A percentile compares a stretch with the other conserved stretches of the same genome.
Evolutionary conservation across 1,140 invertebrate genomes (phyloP).

Genomic region (Chlorops oryzae): DNA sequence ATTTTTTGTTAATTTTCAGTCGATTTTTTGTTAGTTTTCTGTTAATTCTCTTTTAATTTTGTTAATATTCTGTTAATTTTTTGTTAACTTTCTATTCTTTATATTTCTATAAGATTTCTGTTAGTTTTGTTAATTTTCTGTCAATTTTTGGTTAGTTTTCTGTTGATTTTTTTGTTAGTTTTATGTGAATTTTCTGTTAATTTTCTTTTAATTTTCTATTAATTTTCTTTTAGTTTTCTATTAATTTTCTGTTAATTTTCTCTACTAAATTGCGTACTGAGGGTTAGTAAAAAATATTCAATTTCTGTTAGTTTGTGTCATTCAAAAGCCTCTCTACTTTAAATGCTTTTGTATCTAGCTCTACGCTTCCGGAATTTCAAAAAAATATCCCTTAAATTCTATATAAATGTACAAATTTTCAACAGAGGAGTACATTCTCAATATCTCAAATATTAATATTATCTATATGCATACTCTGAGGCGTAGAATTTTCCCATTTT

Average conservation of each 20-base stretch:
- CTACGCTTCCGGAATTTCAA: too few species aligned
- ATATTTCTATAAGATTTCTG: not conserved
- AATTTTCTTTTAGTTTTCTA: not conserved
- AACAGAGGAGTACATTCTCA: too few species aligned
- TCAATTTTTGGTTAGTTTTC: slow-evolving; percentile 15
- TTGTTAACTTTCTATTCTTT: slow-evolving; percentile 8
- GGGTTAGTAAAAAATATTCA: too few species aligned
- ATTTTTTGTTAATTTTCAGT: not conserved
- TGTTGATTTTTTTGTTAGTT: not conserved
- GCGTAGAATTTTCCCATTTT: too few species aligned
- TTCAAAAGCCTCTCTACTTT: too few species aligned
- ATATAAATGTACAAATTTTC: too few species aligned
- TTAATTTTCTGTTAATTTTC: not conserved
- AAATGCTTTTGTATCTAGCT: too few species aligned
- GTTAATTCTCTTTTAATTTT: not conserved
- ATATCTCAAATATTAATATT: too few species aligned
- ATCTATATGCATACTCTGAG: too few species aligned
- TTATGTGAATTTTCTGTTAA: slow-evolving; percentile 4
- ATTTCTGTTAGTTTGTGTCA: too few species aligned
- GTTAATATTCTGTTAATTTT: slow-evolving; percentile 10
- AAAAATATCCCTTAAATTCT: too few species aligned
- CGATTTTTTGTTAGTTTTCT: not conserved
- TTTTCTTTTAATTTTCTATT: slow-evolving; percentile 1
- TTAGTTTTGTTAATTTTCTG: not conserved
- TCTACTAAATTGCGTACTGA: too few species aligned